Percentiles rank a stretch among this genome's conserved stretches.
Evolutionary conservation across 2,113 vertebrate species (phyloP).

Genomic region (Tragulus kanchil): DNA sequence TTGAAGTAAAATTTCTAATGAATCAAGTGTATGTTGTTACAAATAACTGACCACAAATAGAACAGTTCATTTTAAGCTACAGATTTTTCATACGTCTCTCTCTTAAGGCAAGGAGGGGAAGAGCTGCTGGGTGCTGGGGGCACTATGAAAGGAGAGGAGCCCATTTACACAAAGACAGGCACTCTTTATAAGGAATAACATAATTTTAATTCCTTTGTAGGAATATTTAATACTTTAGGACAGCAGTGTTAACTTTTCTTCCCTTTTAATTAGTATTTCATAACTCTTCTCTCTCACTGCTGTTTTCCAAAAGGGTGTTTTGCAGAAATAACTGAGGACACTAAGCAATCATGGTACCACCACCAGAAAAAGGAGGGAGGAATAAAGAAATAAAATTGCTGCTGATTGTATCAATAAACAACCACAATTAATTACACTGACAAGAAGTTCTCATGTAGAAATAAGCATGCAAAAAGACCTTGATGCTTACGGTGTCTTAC

Average conservation of each 20-base stretch:
- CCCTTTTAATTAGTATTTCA: background rate
- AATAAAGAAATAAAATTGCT: constrained; percentile 18
- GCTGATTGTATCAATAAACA: background rate
- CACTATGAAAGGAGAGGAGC: background rate
- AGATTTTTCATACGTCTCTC: background rate
- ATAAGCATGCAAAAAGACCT: background rate
- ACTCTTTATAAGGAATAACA: background rate
- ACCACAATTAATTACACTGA: background rate
- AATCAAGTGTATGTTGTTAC: background rate
- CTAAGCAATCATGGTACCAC: background rate
- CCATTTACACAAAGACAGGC: background rate
- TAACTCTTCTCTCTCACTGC: background rate
- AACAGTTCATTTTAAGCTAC: background rate
- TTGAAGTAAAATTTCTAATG: constrained; percentile 25
- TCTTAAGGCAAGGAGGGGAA: background rate
- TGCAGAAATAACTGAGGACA: background rate
- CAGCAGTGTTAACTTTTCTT: background rate
- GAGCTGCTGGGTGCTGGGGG: background rate
- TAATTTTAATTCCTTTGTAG: background rate
- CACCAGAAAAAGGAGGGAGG: background rate
- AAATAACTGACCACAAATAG: background rate
- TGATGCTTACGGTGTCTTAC: background rate
- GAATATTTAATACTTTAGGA: background rate
- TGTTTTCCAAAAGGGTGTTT: background rate
- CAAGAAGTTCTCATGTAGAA: background rate